A percentile compares a stretch with the other conserved stretches of the same genome.
phyloP scores from a whole-genome alignment of 2,888 invertebrate species.

The Aspidapion aeneum region DNA sequence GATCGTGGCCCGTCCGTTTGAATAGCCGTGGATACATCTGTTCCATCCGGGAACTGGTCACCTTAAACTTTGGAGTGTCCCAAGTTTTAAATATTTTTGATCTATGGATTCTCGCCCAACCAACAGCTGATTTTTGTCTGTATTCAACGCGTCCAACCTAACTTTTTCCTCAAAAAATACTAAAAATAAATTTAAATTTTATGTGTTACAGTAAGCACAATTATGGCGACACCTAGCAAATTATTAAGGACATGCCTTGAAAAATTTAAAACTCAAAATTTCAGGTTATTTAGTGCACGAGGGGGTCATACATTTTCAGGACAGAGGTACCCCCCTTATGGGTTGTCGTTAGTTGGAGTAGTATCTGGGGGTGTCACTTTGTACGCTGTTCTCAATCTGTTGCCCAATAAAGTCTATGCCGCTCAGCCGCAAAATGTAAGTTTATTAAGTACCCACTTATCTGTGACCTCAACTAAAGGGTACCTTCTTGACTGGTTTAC shows the following conservation, averaged over 20 bases:
- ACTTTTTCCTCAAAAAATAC: background rate
- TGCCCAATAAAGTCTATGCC: background rate
- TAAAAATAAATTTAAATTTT: background rate
- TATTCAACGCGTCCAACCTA: background rate
- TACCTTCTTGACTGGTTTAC: too few species aligned
- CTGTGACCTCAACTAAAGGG: too few species aligned
- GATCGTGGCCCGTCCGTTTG: too few species aligned
- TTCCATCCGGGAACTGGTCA: too few species aligned
- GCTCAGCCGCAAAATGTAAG: background rate
- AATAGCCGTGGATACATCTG: too few species aligned
- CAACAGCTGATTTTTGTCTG: background rate
- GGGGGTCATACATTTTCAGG: background rate
- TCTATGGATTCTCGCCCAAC: too few species aligned
- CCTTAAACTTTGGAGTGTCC: too few species aligned
- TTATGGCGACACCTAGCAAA: slow-evolving; percentile 23
- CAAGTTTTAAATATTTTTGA: too few species aligned
- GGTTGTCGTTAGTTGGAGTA: background rate
- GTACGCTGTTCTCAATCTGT: background rate
- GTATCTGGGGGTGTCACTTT: background rate
- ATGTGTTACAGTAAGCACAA: background rate
- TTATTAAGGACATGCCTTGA: slow-evolving; percentile 23
- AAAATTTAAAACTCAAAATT: slow-evolving; percentile 16
- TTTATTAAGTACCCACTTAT: too few species aligned
- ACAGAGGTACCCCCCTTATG: background rate
- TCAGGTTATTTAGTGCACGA: slow-evolving; percentile 16